Evolutionary conservation across 2,113 vertebrate species (phyloP).

Genomic region (Eclectus roratus): DNA sequence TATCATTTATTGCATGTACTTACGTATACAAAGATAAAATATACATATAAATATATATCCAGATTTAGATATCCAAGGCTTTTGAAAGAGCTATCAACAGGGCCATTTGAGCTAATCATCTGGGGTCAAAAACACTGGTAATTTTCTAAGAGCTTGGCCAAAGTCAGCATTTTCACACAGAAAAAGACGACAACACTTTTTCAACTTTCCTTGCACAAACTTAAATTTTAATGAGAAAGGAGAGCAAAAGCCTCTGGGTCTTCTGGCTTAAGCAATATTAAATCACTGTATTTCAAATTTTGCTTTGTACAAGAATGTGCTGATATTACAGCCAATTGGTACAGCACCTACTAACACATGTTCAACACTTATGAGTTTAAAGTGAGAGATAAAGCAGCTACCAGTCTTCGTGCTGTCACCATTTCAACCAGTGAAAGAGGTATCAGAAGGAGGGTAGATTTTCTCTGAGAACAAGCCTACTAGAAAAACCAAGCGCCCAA

Average conservation of each 20-base stretch:
- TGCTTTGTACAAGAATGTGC: neutral
- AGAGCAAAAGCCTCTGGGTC: neutral
- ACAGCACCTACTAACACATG: neutral
- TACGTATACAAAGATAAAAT: neutral
- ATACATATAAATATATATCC: neutral
- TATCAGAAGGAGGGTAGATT: neutral
- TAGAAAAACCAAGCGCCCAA: neutral
- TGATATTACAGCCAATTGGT: neutral
- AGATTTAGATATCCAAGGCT: neutral
- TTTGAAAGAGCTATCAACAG: neutral
- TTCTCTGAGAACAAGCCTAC: neutral
- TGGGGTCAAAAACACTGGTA: neutral
- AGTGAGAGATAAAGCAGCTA: neutral
- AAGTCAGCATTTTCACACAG: neutral
- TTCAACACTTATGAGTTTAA: neutral
- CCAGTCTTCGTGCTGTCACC: neutral
- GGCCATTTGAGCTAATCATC: neutral
- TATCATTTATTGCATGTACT: neutral
- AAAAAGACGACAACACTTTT: accelerated
- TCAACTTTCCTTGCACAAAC: neutral
- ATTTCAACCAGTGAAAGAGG: neutral
- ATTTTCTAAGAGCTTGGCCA: neutral
- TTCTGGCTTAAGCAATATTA: neutral
- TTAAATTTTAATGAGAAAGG: neutral
- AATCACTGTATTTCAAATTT: neutral